These are phyloP conservation scores for Nemoura dubitans DNA, from an alignment of 2,888 invertebrate genomes.

Conservation along the genomic window DNA sequence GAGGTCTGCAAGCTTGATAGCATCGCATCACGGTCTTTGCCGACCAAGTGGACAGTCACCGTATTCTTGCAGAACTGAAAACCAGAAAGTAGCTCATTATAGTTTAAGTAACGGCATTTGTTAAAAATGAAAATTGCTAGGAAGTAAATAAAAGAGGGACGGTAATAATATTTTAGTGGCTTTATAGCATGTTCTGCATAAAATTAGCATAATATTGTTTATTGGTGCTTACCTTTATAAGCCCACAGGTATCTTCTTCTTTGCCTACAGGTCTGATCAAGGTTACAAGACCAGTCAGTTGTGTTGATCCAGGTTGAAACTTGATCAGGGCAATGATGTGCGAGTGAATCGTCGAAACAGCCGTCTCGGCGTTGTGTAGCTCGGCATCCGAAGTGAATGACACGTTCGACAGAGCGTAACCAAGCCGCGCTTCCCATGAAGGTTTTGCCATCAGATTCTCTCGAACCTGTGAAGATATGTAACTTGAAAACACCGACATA, in stretches of 20 bases:
- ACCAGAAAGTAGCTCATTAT: neutral
- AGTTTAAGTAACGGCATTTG: neutral
- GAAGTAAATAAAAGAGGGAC: neutral
- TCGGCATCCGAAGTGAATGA: neutral
- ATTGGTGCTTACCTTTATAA: slow-evolving; percentile 38
- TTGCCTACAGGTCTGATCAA: slow-evolving; percentile 9
- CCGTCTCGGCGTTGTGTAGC: neutral
- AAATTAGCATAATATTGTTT: neutral
- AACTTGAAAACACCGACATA: neutral
- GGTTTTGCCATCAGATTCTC: neutral
- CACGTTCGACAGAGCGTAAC: slow-evolving; percentile 8
- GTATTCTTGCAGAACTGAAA: slow-evolving; percentile 35
- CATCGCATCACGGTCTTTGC: slow-evolving; percentile 13
- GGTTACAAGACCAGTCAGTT: slow-evolving; percentile 23
- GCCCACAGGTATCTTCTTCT: slow-evolving; percentile 40
- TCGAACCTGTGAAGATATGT: neutral
- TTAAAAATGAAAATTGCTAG: neutral
- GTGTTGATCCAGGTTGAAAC: slow-evolving; percentile 9
- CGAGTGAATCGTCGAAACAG: neutral
- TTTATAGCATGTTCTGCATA: neutral
- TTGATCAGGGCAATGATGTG: slow-evolving; percentile 32
- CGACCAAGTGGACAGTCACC: slow-evolving; percentile 14
- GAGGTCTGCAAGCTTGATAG: slow-evolving; percentile 20
- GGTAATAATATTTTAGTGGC: neutral
- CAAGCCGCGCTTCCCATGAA: slow-evolving; percentile 33